These are phyloP conservation scores for Protosalanx chinensis DNA, from an alignment of 2,797 vertebrate genomes.

Conservation along the genomic window DNA sequence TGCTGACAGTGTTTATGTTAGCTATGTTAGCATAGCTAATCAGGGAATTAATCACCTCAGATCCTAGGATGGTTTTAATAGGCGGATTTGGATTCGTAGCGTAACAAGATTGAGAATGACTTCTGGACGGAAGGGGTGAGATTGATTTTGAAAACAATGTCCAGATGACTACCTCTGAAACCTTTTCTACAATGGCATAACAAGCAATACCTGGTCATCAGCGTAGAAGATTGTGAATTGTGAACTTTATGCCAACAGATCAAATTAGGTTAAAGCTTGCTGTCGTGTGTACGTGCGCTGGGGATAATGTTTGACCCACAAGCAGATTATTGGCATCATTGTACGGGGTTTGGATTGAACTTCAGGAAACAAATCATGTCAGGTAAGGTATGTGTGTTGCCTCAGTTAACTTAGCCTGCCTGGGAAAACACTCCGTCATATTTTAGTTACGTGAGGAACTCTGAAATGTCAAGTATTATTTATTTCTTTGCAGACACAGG, in stretches of 20 bases:
- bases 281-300: background rate
- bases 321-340: constrained; percentile 3
- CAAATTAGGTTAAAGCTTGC: background rate
- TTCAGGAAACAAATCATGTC: constrained; percentile 36
- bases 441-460: constrained; percentile 63
- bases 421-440: constrained; percentile 66
- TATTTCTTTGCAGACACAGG: constrained; percentile 51
- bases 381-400: constrained; percentile 53
- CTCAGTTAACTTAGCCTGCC: constrained; percentile 59
- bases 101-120: background rate
- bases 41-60: constrained; percentile 43
- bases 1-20: constrained; percentile 38
- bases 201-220: constrained; percentile 23
- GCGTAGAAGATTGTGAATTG: constrained; percentile 28
- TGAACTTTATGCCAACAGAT: constrained; percentile 9
- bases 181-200: background rate
- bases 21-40: constrained; percentile 49
- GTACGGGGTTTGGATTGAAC: constrained; percentile 22
- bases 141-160: too few relatives aligned
- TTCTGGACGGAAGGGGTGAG: too few relatives aligned
- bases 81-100: constrained; percentile 24
- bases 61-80: constrained; percentile 8
- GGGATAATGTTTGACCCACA: background rate
- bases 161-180: too few relatives aligned
- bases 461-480: constrained; percentile 69